Percentiles rank a stretch among this genome's conserved stretches.
Evolutionary conservation across 2,888 invertebrate genomes (phyloP).

Genomic region (Rhimphoctona megacephalus): DNA sequence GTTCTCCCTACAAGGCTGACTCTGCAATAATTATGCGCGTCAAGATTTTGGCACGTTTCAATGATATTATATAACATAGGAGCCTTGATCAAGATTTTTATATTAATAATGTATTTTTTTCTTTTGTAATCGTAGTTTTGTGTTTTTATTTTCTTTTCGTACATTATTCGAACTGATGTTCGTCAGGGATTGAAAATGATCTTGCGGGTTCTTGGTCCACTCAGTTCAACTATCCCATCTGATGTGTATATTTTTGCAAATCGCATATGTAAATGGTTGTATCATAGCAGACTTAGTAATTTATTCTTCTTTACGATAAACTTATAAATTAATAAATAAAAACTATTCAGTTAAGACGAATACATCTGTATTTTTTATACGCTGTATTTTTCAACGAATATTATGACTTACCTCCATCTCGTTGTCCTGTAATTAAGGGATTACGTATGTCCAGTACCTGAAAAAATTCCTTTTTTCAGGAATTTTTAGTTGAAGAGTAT

Average conservation of each 20-base stretch:
- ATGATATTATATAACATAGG: constrained; percentile 28
- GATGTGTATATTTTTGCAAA: constrained; percentile 38
- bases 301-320: constrained; percentile 60
- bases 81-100: constrained; percentile 50
- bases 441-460: background rate
- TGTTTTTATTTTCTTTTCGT: constrained; percentile 41
- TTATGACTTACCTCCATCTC: background rate
- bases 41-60: constrained; percentile 23
- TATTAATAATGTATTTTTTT: constrained; percentile 35
- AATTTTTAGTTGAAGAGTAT: no score
- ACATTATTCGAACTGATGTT: constrained; percentile 2
- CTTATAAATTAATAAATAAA: background rate
- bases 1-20: constrained; percentile 51
- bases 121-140: background rate
- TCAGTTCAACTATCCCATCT: background rate
- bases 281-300: constrained; percentile 68
- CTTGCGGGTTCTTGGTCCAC: constrained; percentile 62
- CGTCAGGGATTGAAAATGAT: constrained; percentile 26
- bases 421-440: no score
- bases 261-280: constrained; percentile 35
- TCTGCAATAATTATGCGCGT: constrained; percentile 28
- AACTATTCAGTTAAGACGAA: background rate
- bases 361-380: background rate
- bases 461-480: background rate
- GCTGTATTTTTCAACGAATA: background rate